phyloP scores from a whole-genome alignment of 2,888 invertebrate species.

The Coleophora flavipennella region DNA sequence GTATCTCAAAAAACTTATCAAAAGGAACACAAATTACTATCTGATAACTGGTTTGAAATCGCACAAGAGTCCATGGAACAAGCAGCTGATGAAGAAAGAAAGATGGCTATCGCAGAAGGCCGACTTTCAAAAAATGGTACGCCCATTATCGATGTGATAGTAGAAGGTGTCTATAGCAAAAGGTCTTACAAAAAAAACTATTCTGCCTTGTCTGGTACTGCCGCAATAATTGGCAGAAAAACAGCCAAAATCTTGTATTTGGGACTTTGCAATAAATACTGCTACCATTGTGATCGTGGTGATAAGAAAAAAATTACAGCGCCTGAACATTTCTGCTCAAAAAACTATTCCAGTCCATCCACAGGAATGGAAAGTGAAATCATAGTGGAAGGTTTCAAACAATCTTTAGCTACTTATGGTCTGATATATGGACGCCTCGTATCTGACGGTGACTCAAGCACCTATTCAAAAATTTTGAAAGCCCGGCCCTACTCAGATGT shows the following conservation, averaged over 20 bases:
- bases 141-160: constrained; percentile 2
- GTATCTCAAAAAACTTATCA: constrained; percentile 2
- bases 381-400: constrained; percentile 4
- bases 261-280: constrained; percentile 3
- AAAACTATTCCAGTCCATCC: constrained; percentile 2
- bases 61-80: constrained; percentile 1
- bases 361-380: constrained; percentile 3
- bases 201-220: no score
- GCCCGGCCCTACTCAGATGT: no score
- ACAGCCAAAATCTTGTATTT: not conserved
- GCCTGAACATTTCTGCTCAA: constrained; percentile 2
- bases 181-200: constrained; percentile 1
- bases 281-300: not conserved
- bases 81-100: constrained; percentile 2
- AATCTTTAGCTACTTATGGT: no score
- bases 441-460: no score
- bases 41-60: not conserved
- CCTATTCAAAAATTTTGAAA: no score
- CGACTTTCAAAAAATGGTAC: not conserved
- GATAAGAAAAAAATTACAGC: constrained; percentile 1
- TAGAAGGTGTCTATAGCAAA: constrained; percentile 1
- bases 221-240: not conserved
- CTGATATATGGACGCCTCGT: no score
- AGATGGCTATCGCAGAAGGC: constrained; percentile 2
- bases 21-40: constrained; percentile 1